phyloP scores from a whole-genome alignment of 2,113 vertebrate genomes.

The Maccullochella peelii region DNA sequence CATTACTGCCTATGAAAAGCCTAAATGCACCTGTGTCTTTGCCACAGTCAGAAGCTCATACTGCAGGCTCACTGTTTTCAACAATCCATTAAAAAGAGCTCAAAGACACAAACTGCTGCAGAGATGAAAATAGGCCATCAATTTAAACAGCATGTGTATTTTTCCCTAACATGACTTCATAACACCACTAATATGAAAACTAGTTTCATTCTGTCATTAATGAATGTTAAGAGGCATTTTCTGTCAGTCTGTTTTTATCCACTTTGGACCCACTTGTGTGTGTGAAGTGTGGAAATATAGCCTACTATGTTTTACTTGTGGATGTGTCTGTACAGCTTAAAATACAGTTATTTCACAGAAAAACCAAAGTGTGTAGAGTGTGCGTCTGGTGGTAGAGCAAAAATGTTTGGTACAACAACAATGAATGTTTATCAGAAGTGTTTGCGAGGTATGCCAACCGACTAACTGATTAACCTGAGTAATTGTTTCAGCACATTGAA shows the following conservation, averaged over 20 bases:
- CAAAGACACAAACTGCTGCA: constrained; percentile 6
- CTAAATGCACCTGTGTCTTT: constrained; percentile 23
- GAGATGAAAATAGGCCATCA: constrained; percentile 23
- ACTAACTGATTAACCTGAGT: no score
- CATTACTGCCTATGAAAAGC: constrained; percentile 16
- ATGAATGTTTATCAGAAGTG: not conserved
- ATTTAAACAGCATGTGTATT: constrained; percentile 10
- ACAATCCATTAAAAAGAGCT: constrained; percentile 29
- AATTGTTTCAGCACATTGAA: not conserved
- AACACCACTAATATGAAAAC: constrained; percentile 12
- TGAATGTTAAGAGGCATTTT: constrained; percentile 14
- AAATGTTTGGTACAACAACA: not conserved
- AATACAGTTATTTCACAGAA: not conserved
- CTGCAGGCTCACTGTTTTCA: constrained; percentile 20
- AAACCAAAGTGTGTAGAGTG: not conserved
- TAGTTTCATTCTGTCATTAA: constrained; percentile 24
- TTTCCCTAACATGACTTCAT: constrained; percentile 4
- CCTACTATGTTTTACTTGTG: not conserved
- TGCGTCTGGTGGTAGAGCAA: not conserved
- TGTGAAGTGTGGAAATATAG: not conserved
- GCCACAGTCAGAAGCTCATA: constrained; percentile 3
- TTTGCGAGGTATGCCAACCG: not conserved
- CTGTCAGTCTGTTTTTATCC: not conserved
- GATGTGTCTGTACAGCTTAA: not conserved
- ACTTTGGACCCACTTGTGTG: constrained; percentile 1